Conservation (phyloP, 2,888 invertebrate genomes). For the Gastracanthus pulcherrimus region DNA sequence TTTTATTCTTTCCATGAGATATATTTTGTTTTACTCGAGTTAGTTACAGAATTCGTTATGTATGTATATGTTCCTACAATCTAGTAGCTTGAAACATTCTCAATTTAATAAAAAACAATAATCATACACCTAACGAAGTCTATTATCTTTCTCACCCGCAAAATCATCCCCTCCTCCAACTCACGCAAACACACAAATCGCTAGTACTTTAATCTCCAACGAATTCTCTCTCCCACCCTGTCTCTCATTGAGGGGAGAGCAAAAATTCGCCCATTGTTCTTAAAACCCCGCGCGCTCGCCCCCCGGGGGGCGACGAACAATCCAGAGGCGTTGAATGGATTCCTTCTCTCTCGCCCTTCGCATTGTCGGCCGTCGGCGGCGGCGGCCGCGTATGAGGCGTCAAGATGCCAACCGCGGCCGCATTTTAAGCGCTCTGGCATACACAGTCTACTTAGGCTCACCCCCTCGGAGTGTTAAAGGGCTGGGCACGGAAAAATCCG, state of each 20-base stretch:
- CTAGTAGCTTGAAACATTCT: too few relatives aligned
- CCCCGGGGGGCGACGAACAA: constrained; percentile 25
- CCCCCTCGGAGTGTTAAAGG: background rate
- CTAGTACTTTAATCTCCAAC: background rate
- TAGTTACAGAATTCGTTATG: too few relatives aligned
- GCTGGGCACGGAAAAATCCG: background rate
- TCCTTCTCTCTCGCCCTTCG: constrained; percentile 13
- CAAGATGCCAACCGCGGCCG: background rate
- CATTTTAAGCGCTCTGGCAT: constrained; percentile 1
- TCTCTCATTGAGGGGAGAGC: background rate
- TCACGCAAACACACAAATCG: background rate
- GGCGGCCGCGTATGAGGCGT: constrained; percentile 1
- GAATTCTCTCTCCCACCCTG: background rate
- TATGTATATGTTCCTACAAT: too few relatives aligned
- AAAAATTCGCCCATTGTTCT: constrained; percentile 43
- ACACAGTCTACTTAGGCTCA: background rate
- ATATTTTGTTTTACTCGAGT: too few relatives aligned
- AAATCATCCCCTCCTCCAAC: background rate
- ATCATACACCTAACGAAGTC: background rate
- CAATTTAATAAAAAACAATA: too few relatives aligned
- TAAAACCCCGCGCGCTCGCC: background rate
- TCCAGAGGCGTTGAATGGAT: constrained; percentile 42
- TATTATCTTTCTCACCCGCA: too few relatives aligned
- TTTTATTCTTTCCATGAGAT: background rate
- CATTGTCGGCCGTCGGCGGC: background rate